Evolutionary conservation across 2,113 vertebrate species (phyloP).

Genomic region (Hemiprocne comata): DNA sequence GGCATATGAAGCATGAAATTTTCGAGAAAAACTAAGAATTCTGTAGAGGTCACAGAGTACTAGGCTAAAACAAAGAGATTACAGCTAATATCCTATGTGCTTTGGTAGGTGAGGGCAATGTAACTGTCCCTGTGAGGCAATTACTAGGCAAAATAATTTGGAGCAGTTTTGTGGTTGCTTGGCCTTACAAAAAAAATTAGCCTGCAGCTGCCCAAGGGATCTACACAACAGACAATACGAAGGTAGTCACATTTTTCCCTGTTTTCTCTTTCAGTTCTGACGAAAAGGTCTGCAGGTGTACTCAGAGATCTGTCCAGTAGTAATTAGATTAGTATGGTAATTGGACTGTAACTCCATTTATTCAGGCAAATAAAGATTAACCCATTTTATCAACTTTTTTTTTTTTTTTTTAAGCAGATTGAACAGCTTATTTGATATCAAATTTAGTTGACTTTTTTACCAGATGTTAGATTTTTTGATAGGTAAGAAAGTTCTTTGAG

Average conservation of each 20-base stretch:
- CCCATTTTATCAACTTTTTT: not conserved
- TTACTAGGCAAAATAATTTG: not conserved
- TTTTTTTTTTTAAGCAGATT: not conserved
- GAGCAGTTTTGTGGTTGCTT: not conserved
- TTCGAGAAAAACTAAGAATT: not conserved
- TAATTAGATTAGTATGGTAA: constrained; percentile 8
- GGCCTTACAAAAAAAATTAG: not conserved
- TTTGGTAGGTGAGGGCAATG: not conserved
- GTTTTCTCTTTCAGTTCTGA: not conserved
- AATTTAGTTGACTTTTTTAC: not conserved
- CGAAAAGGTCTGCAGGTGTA: not conserved
- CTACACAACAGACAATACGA: not conserved
- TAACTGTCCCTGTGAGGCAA: not conserved
- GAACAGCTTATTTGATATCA: not conserved
- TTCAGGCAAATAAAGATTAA: not conserved
- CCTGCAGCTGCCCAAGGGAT: not conserved
- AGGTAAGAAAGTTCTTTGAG: not conserved
- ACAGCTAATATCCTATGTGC: not conserved
- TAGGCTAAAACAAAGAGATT: not conserved
- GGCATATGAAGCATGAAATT: not conserved
- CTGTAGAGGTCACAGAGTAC: not conserved
- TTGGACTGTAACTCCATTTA: not conserved
- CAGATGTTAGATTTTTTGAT: not conserved
- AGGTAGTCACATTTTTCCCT: not conserved
- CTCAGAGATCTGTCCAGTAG: not conserved